These are phyloP conservation scores for Drosophila nr. perissopoda DNA, from an alignment of 2,888 invertebrate species.

Conservation along the genomic window DNA sequence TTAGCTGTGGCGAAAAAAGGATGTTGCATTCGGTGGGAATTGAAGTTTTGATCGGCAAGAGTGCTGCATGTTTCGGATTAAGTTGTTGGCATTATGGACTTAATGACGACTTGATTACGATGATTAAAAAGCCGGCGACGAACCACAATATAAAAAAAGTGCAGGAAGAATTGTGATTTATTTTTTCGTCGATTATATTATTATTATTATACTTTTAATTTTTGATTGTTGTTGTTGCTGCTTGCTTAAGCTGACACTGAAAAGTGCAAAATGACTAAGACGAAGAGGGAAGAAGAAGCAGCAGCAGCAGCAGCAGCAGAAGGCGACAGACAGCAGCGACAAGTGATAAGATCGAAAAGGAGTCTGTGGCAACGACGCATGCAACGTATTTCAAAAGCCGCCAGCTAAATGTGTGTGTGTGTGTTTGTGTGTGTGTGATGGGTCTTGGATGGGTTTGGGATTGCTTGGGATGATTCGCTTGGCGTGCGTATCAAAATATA, in stretches of 20 bases:
- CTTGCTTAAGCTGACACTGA: constrained; percentile 22
- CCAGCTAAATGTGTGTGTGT: constrained; percentile 16
- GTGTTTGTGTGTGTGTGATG: constrained; percentile 7
- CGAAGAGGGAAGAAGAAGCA: neutral
- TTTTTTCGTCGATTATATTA: constrained; percentile 15
- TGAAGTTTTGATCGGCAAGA: neutral
- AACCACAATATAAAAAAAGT: neutral
- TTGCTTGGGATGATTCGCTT: constrained; percentile 50
- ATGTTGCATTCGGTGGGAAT: neutral
- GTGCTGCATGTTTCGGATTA: constrained; percentile 60
- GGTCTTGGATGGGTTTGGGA: constrained; percentile 18
- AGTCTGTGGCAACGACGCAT: constrained; percentile 12
- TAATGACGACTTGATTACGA: constrained; percentile 60
- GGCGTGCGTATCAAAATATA: constrained; percentile 74
- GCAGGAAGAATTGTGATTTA: constrained; percentile 1
- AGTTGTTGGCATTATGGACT: constrained; percentile 60
- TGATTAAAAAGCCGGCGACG: constrained; percentile 31
- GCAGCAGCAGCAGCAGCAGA: constrained; percentile 1
- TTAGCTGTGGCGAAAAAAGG: neutral
- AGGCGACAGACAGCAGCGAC: constrained; percentile 45
- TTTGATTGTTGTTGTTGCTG: constrained; percentile 3
- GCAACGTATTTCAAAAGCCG: constrained; percentile 20
- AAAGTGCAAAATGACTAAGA: neutral
- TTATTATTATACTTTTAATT: constrained; percentile 8
- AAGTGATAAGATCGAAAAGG: constrained; percentile 54